phyloP scores from a whole-genome alignment of 2,113 vertebrate genomes.

The Psephotus haematonotus region DNA sequence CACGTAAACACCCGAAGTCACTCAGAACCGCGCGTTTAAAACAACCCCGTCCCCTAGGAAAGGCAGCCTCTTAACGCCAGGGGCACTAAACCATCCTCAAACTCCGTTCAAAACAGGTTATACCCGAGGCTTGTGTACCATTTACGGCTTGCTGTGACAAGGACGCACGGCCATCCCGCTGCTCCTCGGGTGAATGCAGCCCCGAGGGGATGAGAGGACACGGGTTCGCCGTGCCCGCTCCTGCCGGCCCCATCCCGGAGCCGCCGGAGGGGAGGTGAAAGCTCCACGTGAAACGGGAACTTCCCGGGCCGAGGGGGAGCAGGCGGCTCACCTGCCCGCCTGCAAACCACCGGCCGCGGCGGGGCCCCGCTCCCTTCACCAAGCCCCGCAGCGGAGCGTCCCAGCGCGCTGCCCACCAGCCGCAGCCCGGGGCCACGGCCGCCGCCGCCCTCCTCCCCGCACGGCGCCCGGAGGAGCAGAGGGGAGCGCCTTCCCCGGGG shows the following conservation, averaged over 20 bases:
- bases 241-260: neutral
- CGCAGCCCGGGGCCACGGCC: neutral
- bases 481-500: neutral
- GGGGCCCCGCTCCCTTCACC: neutral
- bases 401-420: neutral
- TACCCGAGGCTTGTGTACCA: accelerated
- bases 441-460: neutral
- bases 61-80: accelerated
- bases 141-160: accelerated
- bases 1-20: neutral
- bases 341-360: neutral
- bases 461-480: neutral
- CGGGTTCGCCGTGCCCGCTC: neutral
- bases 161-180: neutral
- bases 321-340: neutral
- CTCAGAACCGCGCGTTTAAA: accelerated
- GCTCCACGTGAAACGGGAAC: neutral
- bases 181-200: accelerated
- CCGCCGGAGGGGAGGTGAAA: neutral
- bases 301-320: too few species aligned
- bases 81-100: accelerated
- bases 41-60: accelerated
- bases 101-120: accelerated
- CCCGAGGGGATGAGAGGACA: neutral
- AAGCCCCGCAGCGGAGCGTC: too few species aligned